These are phyloP conservation scores for Bombus terrestris DNA, from an alignment of 1,140 invertebrate genomes.

Conservation along the genomic window DNA sequence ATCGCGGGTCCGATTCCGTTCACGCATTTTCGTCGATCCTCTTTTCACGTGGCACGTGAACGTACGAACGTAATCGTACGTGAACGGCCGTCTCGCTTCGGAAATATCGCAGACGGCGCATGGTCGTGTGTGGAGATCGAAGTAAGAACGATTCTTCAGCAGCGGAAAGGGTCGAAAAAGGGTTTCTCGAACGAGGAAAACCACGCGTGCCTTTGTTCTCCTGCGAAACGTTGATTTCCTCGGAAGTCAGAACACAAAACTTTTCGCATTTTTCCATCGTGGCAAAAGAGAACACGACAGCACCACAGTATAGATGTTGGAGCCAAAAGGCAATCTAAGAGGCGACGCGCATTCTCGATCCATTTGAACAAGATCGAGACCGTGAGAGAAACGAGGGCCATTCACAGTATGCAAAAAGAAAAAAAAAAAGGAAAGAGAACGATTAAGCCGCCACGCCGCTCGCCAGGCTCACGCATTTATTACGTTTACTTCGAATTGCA, in stretches of 20 bases:
- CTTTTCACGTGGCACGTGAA: not conserved
- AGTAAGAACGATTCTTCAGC: conserved; percentile 51
- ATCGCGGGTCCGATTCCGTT: not conserved
- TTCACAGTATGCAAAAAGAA: not conserved
- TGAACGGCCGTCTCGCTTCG: not conserved
- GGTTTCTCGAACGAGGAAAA: not conserved
- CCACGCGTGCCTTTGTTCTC: not conserved
- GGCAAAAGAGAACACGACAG: not conserved
- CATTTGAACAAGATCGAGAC: conserved; percentile 6
- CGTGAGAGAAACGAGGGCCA: conserved; percentile 3
- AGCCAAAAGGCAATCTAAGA: not conserved
- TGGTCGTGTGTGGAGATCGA: conserved; percentile 33
- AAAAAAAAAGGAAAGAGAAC: conserved; percentile 12
- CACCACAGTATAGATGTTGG: not conserved
- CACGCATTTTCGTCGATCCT: not conserved
- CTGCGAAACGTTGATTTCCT: not conserved
- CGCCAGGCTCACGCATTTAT: conserved; percentile 62
- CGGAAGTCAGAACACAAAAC: not conserved
- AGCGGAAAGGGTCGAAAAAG: not conserved
- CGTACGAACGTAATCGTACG: too few species aligned
- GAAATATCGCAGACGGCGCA: conserved; percentile 3
- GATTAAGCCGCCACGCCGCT: conserved; percentile 65
- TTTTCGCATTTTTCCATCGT: not conserved
- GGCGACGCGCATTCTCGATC: conserved; percentile 11
- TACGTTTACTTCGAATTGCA: conserved; percentile 76